phyloP scores from a whole-genome alignment of 2,888 invertebrate genomes.

The Vesta saturnalis region DNA sequence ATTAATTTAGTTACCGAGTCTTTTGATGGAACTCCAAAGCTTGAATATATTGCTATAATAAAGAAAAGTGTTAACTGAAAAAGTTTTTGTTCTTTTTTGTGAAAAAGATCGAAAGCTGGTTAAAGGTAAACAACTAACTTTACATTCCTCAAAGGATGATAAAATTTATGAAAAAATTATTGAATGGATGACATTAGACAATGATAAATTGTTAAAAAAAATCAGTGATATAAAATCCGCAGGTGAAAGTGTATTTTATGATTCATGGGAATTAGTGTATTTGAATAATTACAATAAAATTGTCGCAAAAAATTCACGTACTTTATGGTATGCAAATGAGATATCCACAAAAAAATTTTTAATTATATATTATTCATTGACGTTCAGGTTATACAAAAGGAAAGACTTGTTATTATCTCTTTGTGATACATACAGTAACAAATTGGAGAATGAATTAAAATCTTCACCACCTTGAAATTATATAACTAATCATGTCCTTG shows the following conservation, averaged over 20 bases:
- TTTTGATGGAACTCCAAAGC: neutral
- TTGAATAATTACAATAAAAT: conserved; percentile 30
- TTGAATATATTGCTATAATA: neutral
- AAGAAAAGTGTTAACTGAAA: neutral
- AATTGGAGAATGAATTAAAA: no score
- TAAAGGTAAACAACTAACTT: conserved; percentile 9
- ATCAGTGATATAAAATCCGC: neutral
- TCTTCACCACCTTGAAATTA: neutral
- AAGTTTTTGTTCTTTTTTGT: neutral
- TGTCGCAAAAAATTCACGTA: conserved; percentile 20
- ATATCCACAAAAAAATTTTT: neutral
- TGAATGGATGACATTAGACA: neutral
- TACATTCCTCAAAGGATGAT: neutral
- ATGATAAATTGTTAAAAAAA: neutral
- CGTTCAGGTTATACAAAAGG: neutral
- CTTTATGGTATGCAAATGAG: neutral
- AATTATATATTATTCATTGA: neutral
- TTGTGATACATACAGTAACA: no score
- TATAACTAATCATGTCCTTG: neutral
- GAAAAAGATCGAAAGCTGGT: neutral
- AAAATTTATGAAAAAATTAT: conserved; percentile 13
- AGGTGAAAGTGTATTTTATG: neutral
- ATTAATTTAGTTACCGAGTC: neutral
- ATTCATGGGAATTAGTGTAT: conserved; percentile 14
- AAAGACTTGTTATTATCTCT: neutral